phyloP scores from a whole-genome alignment of 2,113 vertebrate genomes.

The Sclerurus mexicanus region DNA sequence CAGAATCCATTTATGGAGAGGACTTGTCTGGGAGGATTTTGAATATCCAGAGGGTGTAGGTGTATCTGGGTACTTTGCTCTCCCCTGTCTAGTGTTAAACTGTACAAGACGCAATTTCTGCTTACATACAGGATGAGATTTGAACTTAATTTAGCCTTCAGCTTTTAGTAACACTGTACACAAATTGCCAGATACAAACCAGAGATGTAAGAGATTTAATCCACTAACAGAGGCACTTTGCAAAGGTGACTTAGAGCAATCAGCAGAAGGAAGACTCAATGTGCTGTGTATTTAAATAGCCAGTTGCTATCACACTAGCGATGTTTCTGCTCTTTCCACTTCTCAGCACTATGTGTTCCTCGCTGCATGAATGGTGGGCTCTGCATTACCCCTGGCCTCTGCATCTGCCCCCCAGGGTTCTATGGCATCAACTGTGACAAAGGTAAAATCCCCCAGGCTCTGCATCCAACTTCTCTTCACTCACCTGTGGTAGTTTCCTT shows the following conservation, averaged over 20 bases:
- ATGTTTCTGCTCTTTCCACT: background rate
- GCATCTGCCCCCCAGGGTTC: constrained; percentile 88
- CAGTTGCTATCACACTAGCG: background rate
- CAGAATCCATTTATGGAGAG: no score
- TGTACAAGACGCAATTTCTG: background rate
- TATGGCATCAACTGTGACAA: constrained; percentile 87
- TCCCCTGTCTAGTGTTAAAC: background rate
- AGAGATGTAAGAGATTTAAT: background rate
- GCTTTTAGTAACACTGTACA: background rate
- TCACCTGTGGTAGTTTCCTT: background rate
- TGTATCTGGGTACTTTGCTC: background rate
- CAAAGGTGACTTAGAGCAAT: background rate
- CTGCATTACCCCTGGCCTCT: constrained; percentile 86
- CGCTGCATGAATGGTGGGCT: constrained; percentile 86
- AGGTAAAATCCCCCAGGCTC: constrained; percentile 66
- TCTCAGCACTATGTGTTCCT: constrained; percentile 80
- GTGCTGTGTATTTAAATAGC: background rate
- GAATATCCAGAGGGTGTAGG: background rate
- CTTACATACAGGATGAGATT: background rate
- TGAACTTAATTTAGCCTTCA: background rate
- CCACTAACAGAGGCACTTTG: background rate
- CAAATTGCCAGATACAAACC: background rate
- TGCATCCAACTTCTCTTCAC: fast-evolving
- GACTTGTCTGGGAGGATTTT: background rate
- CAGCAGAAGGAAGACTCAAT: background rate